These are phyloP conservation scores for Trogon surrucura DNA, from an alignment of 2,113 vertebrate species.

Conservation along the genomic window DNA sequence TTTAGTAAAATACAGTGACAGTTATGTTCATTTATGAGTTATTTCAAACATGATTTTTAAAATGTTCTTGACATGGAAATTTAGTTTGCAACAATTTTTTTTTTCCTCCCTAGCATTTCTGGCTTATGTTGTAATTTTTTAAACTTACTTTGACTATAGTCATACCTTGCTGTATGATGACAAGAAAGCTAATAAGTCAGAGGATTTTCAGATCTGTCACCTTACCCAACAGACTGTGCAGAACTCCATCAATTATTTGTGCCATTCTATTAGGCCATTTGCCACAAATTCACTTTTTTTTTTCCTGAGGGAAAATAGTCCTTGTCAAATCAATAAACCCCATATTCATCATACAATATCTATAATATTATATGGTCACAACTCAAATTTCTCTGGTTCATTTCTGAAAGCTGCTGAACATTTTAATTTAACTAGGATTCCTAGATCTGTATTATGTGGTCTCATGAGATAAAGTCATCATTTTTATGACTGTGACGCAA, in stretches of 20 bases:
- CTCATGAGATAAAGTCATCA: background rate
- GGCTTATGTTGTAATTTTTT: background rate
- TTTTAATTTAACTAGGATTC: background rate
- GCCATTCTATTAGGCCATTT: conserved; percentile 7
- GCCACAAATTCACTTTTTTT: conserved; percentile 4
- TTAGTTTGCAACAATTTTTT: background rate
- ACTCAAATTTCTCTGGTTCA: background rate
- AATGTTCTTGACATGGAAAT: background rate
- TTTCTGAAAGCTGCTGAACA: background rate
- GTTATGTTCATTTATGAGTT: background rate
- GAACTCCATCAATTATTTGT: conserved; percentile 33
- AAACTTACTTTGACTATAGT: conserved; percentile 5
- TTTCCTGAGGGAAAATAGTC: conserved; percentile 2
- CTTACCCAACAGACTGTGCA: conserved; percentile 8
- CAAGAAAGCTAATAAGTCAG: conserved; percentile 1
- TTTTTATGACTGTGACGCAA: background rate
- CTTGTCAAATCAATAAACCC: conserved; percentile 43
- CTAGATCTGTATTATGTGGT: background rate
- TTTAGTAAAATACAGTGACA: background rate
- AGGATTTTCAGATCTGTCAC: conserved; percentile 39
- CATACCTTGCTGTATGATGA: background rate
- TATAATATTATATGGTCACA: conserved; percentile 23
- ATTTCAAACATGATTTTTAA: background rate
- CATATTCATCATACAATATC: conserved; percentile 42
- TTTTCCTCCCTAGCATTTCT: background rate